phyloP scores from a whole-genome alignment of 2,888 invertebrate genomes.

The Phalera bucephala region DNA sequence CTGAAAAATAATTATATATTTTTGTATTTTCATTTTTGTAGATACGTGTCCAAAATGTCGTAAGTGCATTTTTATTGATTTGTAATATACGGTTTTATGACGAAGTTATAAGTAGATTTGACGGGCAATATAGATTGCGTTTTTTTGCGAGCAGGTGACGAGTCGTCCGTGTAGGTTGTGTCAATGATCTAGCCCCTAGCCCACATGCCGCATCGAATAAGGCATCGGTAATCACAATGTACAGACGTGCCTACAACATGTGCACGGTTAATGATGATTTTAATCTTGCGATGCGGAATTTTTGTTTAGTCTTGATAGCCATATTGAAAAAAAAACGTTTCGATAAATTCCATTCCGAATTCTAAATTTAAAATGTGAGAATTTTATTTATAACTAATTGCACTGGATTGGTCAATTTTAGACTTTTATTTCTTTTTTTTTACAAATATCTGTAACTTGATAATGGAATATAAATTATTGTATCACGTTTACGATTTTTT shows the following conservation, averaged over 20 bases:
- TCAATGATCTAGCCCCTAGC: slow-evolving; percentile 80
- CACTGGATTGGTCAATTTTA: neutral
- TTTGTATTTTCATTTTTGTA: slow-evolving; percentile 7
- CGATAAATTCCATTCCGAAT: neutral
- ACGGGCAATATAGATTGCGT: slow-evolving; percentile 54
- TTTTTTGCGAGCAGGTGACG: slow-evolving; percentile 78
- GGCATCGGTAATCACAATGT: slow-evolving; percentile 76
- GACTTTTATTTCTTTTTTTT: neutral
- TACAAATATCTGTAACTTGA: neutral
- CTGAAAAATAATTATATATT: slow-evolving; percentile 53
- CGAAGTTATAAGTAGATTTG: slow-evolving; percentile 54
- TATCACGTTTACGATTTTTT: too few relatives aligned
- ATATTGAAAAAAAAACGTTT: neutral
- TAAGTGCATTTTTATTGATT: slow-evolving; percentile 9
- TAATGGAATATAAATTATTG: too few relatives aligned
- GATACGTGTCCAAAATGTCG: slow-evolving; percentile 47
- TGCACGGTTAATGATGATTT: slow-evolving; percentile 41
- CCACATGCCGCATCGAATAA: slow-evolving; percentile 80
- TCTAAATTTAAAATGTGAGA: neutral
- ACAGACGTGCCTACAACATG: slow-evolving; percentile 45
- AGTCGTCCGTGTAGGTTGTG: slow-evolving; percentile 77
- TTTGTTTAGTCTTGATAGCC: slow-evolving; percentile 8
- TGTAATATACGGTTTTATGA: slow-evolving; percentile 5
- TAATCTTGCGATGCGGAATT: slow-evolving; percentile 31
- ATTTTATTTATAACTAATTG: neutral